A percentile compares a stretch with the other conserved stretches of the same genome.
Conservation (phyloP, 2,888 invertebrate genomes). For the Bombylius major region DNA sequence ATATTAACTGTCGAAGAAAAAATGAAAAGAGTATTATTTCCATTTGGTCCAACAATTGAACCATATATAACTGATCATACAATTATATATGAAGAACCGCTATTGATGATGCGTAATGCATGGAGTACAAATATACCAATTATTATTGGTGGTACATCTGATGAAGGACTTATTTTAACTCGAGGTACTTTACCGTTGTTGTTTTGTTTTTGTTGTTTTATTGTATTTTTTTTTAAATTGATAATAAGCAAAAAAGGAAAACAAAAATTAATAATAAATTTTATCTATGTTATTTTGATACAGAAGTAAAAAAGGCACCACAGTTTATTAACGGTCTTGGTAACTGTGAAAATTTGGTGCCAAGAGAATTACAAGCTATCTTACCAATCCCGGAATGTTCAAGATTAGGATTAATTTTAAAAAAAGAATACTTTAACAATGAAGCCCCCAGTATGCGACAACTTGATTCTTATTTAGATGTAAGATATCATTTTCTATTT, state of each 20-base stretch:
- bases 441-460: constrained; percentile 11
- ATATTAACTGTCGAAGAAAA: constrained; percentile 28
- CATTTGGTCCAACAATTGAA: constrained; percentile 32
- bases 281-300: neutral
- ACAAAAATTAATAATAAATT: neutral
- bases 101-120: constrained; percentile 21
- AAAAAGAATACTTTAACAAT: constrained; percentile 26
- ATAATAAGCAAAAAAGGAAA: neutral
- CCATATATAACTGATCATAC: constrained; percentile 29
- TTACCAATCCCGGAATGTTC: constrained; percentile 17
- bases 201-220: no score
- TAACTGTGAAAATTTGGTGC: constrained; percentile 25
- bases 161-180: constrained; percentile 31
- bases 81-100: constrained; percentile 22
- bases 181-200: constrained; percentile 18
- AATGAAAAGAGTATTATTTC: constrained; percentile 23
- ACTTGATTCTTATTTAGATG: constrained; percentile 5
- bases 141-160: constrained; percentile 30
- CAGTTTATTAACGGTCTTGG: constrained; percentile 27
- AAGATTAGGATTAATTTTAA: constrained; percentile 22
- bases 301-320: constrained; percentile 19
- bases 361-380: constrained; percentile 22
- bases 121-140: constrained; percentile 32
- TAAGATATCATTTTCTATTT: neutral
- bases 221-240: neutral